Conservation (phyloP, 2,888 invertebrate genomes). For the Dione vanillae region DNA sequence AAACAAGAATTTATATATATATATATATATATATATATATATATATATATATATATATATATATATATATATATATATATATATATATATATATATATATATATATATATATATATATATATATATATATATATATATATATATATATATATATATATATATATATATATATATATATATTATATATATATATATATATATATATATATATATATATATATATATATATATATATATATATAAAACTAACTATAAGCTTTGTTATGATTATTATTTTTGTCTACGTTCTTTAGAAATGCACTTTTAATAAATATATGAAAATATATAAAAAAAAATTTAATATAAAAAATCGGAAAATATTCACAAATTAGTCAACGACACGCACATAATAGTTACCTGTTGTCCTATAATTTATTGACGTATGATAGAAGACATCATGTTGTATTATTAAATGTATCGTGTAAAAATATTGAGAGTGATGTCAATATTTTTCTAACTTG, state of each 20-base stretch:
- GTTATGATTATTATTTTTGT: not conserved
- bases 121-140: no score
- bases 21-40: no score
- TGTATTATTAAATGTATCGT: slow-evolving; percentile 2
- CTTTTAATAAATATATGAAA: not conserved
- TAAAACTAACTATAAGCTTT: not conserved
- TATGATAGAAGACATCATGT: slow-evolving; percentile 12
- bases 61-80: no score
- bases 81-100: no score
- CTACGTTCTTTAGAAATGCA: not conserved
- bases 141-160: no score
- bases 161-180: no score
- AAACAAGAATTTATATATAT: no score
- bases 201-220: no score
- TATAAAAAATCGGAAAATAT: not conserved
- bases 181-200: no score
- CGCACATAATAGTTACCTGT: slow-evolving; percentile 12
- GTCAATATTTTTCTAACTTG: slow-evolving; percentile 23
- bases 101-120: no score
- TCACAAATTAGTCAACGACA: slow-evolving; percentile 10
- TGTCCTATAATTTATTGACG: not conserved
- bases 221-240: no score
- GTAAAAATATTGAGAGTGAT: slow-evolving; percentile 13
- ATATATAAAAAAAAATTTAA: not conserved
- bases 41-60: no score